Base-by-base conservation (phyloP, 2,797 vertebrate species). In the Gymnoscopelus braueri region DNA sequence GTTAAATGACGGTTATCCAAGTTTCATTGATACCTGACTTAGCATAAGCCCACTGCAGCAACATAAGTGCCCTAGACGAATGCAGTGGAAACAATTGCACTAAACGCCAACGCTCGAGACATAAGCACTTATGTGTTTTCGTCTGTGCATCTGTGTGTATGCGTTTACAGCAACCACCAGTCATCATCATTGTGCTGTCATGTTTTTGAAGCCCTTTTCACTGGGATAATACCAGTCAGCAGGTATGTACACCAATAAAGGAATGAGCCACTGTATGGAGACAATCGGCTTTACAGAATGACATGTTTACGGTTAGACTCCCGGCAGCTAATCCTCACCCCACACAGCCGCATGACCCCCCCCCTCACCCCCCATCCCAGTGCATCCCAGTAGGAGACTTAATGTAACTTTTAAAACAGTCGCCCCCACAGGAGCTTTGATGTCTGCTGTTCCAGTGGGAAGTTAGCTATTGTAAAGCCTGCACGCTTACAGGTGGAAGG, bases 401-500 rank as follows among this genome's bases (percentile, higher is more conserved):
- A 39, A 65, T 75, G 64, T 74, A 59, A 71, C 69, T 79, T 47
- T 67, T 73, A 72, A 82, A 72, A 82, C 66, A 67, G 60, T 77
- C 66, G 64, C 50, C 75, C 71, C 72, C 57, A 19, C 56, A 63
- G 67, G 47, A 69, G 77, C 80, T 90, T 88, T 87, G 77, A 84
- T 72, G 57, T 82, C 67, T 67, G 67, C 60, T 32, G 47, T 62
- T 77, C 63, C 32, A 44, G 59, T 1, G 49, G 56, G 71, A 60
- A 5, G 10, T 39, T 29, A 68, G 84, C 74, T 89, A 44, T 90
- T 88, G 86, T 87, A 65, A 47, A 23, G 74, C 53, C 57, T 62
- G 72, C 69, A 81, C 72, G 60, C 72, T 84, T 67, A 48, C 79
- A 80, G 87, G 88, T 87, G 71, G 78, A 75, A 86, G 83, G 82